A percentile compares a stretch with the other conserved stretches of the same genome.
phyloP scores from a whole-genome alignment of 2,888 invertebrate species.

The Pyrochroa serraticornis region DNA sequence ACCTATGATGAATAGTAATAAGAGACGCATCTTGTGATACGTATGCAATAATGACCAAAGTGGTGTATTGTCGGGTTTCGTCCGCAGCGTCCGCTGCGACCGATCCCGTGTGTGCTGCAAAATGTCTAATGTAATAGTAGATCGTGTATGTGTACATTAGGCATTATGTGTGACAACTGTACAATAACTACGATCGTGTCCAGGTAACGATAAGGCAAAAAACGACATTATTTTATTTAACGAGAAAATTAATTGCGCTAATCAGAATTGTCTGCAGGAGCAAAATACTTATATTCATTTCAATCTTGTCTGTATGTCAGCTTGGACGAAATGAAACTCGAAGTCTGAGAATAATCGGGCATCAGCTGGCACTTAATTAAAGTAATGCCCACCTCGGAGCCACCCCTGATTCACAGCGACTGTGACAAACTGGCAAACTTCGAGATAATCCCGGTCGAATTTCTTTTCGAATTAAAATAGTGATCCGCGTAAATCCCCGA shows the following conservation, averaged over 20 bases:
- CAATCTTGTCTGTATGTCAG: slow-evolving; percentile 49
- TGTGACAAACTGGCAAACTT: slow-evolving; percentile 46
- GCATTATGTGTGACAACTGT: slow-evolving; percentile 39
- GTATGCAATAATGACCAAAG: slow-evolving; percentile 54
- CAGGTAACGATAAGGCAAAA: slow-evolving; percentile 32
- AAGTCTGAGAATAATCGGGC: slow-evolving; percentile 52
- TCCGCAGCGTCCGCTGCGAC: neutral
- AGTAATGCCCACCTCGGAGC: slow-evolving; percentile 50
- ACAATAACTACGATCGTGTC: slow-evolving; percentile 41
- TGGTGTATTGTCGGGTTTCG: slow-evolving; percentile 38
- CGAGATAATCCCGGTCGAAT: slow-evolving; percentile 42
- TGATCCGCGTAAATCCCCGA: slow-evolving; percentile 34
- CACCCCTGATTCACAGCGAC: slow-evolving; percentile 36
- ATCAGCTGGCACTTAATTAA: slow-evolving; percentile 56
- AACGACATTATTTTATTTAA: slow-evolving; percentile 38
- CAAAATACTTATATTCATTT: slow-evolving; percentile 46
- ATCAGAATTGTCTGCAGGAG: slow-evolving; percentile 21
- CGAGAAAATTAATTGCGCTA: slow-evolving; percentile 22
- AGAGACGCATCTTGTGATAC: slow-evolving; percentile 50
- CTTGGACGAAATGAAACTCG: slow-evolving; percentile 44
- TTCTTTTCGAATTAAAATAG: slow-evolving; percentile 44
- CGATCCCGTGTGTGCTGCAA: neutral
- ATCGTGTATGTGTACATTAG: slow-evolving; percentile 6
- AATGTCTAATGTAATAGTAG: slow-evolving; percentile 15
- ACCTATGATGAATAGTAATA: slow-evolving; percentile 33